A percentile compares a stretch with the other conserved stretches of the same genome.
phyloP scores from a whole-genome alignment of 2,797 vertebrate genomes.

The Enteromius anoplus region DNA sequence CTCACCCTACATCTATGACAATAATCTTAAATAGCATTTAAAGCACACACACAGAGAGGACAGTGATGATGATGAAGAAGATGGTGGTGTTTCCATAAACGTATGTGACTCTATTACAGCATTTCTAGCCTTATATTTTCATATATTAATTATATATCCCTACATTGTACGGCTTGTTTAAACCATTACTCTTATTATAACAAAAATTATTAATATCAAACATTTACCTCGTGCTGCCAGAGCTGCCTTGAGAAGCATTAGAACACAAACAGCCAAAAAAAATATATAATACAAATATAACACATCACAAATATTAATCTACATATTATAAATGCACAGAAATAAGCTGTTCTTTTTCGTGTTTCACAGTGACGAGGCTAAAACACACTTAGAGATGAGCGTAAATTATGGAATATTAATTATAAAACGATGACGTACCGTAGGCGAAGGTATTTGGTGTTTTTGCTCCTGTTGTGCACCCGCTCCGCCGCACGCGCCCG shows the following conservation, averaged over 20 bases:
- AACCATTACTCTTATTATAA: background rate
- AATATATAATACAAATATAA: too few relatives aligned
- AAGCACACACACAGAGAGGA: background rate
- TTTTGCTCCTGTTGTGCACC: background rate
- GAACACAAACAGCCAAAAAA: background rate
- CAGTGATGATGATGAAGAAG: background rate
- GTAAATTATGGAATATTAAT: background rate
- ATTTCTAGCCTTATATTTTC: background rate
- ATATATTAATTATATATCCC: background rate
- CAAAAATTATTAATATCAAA: background rate
- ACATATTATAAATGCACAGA: background rate
- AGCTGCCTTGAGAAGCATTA: background rate
- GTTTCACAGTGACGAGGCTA: background rate
- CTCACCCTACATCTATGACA: background rate
- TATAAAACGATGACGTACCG: slow-evolving; percentile 12
- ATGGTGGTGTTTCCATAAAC: background rate
- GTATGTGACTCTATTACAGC: background rate
- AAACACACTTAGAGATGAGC: too few relatives aligned
- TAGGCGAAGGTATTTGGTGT: background rate
- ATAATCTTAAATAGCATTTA: background rate
- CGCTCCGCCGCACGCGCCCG: background rate
- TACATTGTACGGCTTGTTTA: background rate
- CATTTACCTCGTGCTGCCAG: background rate
- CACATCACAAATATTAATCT: too few relatives aligned
- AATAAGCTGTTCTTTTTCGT: background rate